Evolutionary conservation across 1,140 invertebrate species (phyloP).

Genomic region (Diprion similis): DNA sequence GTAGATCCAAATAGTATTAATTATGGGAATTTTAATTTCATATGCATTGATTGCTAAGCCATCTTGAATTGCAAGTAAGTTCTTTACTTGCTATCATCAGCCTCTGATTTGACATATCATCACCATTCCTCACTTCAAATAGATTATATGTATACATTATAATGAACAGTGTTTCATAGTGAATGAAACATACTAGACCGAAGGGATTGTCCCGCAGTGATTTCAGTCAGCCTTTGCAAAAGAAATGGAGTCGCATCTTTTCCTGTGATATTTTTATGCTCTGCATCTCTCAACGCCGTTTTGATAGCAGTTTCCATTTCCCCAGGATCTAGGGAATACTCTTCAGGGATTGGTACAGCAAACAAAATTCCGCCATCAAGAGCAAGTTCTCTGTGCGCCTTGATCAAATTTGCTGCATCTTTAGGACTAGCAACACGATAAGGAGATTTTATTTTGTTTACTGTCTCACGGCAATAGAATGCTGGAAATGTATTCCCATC

Average conservation of each 20-base stretch:
- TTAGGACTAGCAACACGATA: conserved; percentile 67
- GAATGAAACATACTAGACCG: conserved; percentile 71
- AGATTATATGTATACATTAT: too few species aligned
- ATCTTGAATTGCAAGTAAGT: too few species aligned
- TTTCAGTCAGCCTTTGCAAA: conserved; percentile 74
- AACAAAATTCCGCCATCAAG: conserved; percentile 85
- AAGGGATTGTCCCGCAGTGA: conserved; percentile 84
- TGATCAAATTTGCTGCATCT: conserved; percentile 79
- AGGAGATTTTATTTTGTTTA: conserved; percentile 70
- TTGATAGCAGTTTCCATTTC: conserved; percentile 76
- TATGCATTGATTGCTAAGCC: too few species aligned
- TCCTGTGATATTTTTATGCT: conserved; percentile 71
- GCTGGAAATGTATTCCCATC: conserved; percentile 77
- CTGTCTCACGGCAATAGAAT: conserved; percentile 83
- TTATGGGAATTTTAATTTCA: too few species aligned
- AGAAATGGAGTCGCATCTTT: conserved; percentile 95
- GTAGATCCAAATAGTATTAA: too few species aligned
- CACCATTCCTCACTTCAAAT: too few species aligned
- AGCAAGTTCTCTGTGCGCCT: conserved; percentile 63
- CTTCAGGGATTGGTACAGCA: conserved; percentile 88
- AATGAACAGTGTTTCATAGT: too few species aligned
- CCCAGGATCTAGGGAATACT: conserved; percentile 68
- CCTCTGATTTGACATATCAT: too few species aligned
- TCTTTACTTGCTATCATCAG: too few species aligned
- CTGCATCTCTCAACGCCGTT: conserved; percentile 74